A percentile compares a stretch with the other conserved stretches of the same genome.
Conservation (phyloP, 2,113 vertebrate genomes). For the Sorex fumeus region DNA sequence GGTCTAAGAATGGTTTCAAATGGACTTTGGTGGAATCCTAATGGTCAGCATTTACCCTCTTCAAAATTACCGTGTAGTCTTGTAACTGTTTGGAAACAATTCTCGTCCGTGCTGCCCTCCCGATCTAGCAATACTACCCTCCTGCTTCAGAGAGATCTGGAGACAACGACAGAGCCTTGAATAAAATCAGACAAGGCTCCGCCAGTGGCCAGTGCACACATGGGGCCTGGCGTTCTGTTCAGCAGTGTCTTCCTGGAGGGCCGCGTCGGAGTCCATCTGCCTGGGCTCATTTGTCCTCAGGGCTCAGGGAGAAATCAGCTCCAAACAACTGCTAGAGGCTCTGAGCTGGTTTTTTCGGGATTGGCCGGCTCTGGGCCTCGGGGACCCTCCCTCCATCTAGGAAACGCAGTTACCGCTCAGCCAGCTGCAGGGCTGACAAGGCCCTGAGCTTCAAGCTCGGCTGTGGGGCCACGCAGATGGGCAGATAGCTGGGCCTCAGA, state of each 20-base stretch:
- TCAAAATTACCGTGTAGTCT: conserved; percentile 77
- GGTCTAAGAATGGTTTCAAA: conserved; percentile 68
- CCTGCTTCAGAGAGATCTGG: conserved; percentile 82
- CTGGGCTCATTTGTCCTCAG: background rate
- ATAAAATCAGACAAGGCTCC: conserved; percentile 34
- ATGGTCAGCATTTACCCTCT: conserved; percentile 77
- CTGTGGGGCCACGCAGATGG: too few species aligned
- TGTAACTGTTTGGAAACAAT: conserved; percentile 73
- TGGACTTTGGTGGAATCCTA: conserved; percentile 75
- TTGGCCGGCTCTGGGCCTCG: too few species aligned
- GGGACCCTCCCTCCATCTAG: too few species aligned
- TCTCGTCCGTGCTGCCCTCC: conserved; percentile 70
- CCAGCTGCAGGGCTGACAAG: conserved; percentile 12
- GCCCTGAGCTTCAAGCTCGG: background rate
- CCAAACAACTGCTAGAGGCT: too few species aligned
- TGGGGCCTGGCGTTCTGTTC: background rate
- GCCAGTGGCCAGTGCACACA: conserved; percentile 8
- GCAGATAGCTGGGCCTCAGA: too few species aligned
- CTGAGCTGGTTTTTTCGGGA: too few species aligned
- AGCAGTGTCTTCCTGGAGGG: conserved; percentile 25
- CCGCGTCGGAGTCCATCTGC: background rate
- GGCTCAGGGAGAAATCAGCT: too few species aligned
- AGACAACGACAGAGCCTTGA: conserved; percentile 67
- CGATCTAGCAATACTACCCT: conserved; percentile 68
- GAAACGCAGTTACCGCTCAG: background rate